Base-by-base conservation (phyloP, 2,888 invertebrate species). In the Erannis defoliaria region DNA sequence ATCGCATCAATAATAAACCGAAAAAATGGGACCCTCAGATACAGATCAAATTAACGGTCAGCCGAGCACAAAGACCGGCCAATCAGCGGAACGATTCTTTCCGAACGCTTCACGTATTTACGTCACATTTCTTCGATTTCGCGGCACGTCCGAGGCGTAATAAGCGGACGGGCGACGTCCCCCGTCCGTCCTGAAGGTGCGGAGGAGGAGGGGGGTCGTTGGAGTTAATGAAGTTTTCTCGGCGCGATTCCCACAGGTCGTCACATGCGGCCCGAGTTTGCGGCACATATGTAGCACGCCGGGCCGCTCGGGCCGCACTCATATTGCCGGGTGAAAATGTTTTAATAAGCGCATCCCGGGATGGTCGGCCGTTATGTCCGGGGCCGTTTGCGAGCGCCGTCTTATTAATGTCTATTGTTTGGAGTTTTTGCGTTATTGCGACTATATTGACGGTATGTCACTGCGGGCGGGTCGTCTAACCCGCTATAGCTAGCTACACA, bases 211-310 rank as follows among this genome's bases (percentile, higher is more conserved):
- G 82, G 83, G 81, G 83, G 84, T 84, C 84, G 88, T 83, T 81
- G 84, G 88, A 89, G 91, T 93, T 93, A 93, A 93, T 93, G 93
- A 93, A 93, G 93, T 93, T 93, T 93, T 90, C 92, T 90, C 89
- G 82, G 84, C 85, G 85, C 91, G 92, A 93, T 89, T 93, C 93
- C 93, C 93, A 89, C 92, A 88, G 93, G 93, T 93, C 93, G 91
- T 90, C 91, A 92, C 89, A 91, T 91, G 89, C 85, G 88, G 89
- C 75, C 80, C 74, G 89, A 90, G 89, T 89, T 90, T 86, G 88
- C 86, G 80, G 81, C 89, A 90, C 92, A 91, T 90, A 91, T 91
- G 91, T 88, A 66, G 84, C 90, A 88, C 90, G 90, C 86, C 87
- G 78, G 77, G 80, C 80, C 80, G 84, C 35, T 35, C 48, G 49